Base-by-base conservation (phyloP, 1,140 invertebrate genomes). In the Tigriopus japonicus region DNA sequence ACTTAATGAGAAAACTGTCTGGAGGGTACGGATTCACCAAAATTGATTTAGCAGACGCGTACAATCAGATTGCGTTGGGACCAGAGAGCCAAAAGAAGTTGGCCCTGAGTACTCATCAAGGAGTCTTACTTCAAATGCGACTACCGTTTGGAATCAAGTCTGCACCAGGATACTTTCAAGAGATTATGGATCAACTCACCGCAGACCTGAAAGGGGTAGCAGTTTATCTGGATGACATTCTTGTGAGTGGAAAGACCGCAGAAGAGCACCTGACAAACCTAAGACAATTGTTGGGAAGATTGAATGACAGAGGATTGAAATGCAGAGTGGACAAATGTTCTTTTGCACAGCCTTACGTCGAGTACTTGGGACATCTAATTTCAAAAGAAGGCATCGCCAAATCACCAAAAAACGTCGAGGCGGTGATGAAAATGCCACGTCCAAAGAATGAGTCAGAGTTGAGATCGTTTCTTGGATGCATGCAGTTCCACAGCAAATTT, bases 71-170 rank as follows among this genome's bases (percentile, higher is more conserved):
- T 35, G 28, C 28, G 9, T 35, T 35, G 28, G 64, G 28, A 35
- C 28, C 28, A 35, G 28, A 35, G 28, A 35, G 28, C 9, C 28
- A 35, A 5, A 35, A 35, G 42, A 56, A 63, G 28, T 49, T 63
- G 0, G 66, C 64, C 0, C 68, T 71, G n/a, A 70, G 67, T 52
- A 72, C 69, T 21, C 68, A 67, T 42, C 56, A 52, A 17, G 68
- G 71, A 51, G 24, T 71, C 21, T 70, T 65, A 64, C 28, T 62
- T 9, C 69, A 69, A 45, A 68, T 65, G n/a, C 45, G 67, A 1
- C 23, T 71, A 21, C 60, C 56, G 12, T 69, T 66, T 60, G 67
- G 67, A 13, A 54, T 69, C 12, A 40, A 43, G 23, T 51, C 65
- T 21, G 64, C 63, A 15, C 64, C 64, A n/a, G 67, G 65, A 42